Base-by-base conservation (phyloP, 2,888 invertebrate species). In the Nomada hirtipes region DNA sequence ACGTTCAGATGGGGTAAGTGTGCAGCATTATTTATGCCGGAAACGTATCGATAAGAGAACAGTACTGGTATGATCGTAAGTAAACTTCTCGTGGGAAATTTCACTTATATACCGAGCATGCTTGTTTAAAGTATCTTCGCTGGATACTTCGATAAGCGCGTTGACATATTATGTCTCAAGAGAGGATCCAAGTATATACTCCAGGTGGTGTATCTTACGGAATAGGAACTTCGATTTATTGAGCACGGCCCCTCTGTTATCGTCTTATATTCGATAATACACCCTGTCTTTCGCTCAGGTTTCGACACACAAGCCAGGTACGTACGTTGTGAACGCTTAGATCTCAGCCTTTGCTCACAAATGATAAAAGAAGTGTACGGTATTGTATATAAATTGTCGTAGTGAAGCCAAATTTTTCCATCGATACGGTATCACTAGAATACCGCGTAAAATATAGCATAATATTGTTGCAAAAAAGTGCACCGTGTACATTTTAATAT, bases 151-250 rank as follows among this genome's bases (percentile, higher is more conserved):
- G 79, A 69, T 76, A 83, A 82, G 77, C 79, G 71, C 72, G 77
- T 76, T 83, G 73, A 79, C 83, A 73, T 86, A 83, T 86, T 83
- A 73, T 73, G 73, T 83, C 83, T 75, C 83, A 18, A 29, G 79
- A 83, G 86, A 77, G 57, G 18, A 36, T 52, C 57, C 44, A 18
- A 23, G 23, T 36, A 7, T 36, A 36, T 7, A 65, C 57, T 76
- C 70, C 79, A 55, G 72, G 70, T 68, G 60, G 78, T 68, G 64
- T 44, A 60, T 61, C 77, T 65, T 26, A 55, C 42, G 52, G 76
- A 82, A 70, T 70, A 76, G 61, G 47, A 55, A 59, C 68, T 79
- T 82, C 76, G 85, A 85, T 84, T 80, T 79, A 63, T 83, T 63
- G 84, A 64, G 67, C 73, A 70, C 70, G 50, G 44, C 50, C 60